Base-by-base conservation (phyloP, 1,140 invertebrate genomes). In the Drosophila jambulina region DNA sequence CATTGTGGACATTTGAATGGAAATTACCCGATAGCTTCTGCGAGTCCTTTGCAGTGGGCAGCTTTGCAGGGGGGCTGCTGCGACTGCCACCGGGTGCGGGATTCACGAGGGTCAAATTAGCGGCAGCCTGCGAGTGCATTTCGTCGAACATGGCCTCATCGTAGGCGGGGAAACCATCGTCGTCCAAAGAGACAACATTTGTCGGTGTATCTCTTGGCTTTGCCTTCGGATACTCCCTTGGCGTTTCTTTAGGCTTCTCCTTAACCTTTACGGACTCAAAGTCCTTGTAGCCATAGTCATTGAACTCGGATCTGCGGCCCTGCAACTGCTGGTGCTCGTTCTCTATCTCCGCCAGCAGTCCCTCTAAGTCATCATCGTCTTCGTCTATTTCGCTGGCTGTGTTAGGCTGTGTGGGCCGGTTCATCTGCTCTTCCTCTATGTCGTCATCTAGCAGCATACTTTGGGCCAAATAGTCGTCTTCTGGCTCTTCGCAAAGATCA, bases 1-100 rank as follows among this genome's bases (percentile, higher is more conserved):
- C 96, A 91, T 97, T 97, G 80, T 95, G 94, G 29, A 96, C 95
- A 80, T 96, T 94, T 1, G 95, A 94, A 80, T 94, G 94, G 81
- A 97, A 97, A 67, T 94, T 94, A 1, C 95, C 95, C 3, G 72
- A 38, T 1, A 86, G 40, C 51, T 83, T 82, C 43, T 92, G 90
- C 9, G 67, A 70, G 17, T 75, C 40, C 2, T 34, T 27, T 7
- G 72, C 21, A 10, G 25, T 23, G 12, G 21, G 32, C 15, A 19
- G 25, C 17, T 72, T 49, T 4, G 25, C 34, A 0, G 74, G 27
- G 0, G 53, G 36, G 57, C 75, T 78, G 21, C 23, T 45, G 32
- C 6, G 57, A 17, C 54, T 78, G 42, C 10, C 32, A 13, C 43
- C 42, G 38, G 43, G 19, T 12, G 13, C 10, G 13, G 21, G 4